phyloP scores from a whole-genome alignment of 2,888 invertebrate species.

The Argyra leucocephala region DNA sequence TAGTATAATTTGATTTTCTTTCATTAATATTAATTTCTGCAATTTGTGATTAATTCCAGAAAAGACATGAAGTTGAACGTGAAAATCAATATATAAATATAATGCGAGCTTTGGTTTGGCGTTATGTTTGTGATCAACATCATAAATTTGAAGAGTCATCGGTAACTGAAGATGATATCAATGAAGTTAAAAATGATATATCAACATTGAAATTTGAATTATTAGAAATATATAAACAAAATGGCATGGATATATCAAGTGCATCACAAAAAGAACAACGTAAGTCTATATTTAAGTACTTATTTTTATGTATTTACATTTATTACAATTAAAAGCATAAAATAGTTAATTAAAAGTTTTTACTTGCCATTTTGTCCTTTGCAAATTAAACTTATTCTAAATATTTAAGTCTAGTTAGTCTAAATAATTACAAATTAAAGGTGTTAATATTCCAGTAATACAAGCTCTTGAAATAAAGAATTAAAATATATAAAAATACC shows the following conservation, averaged over 20 bases:
- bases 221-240: conserved; percentile 76
- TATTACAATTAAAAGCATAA: not conserved
- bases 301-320: not conserved
- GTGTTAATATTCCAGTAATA: no score
- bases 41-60: no score
- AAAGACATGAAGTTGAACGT: conserved; percentile 52
- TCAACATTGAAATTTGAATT: conserved; percentile 86
- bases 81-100: conserved; percentile 68
- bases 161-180: conserved; percentile 88
- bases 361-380: no score
- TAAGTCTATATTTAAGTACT: conserved; percentile 37
- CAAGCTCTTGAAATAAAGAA: no score
- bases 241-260: conserved; percentile 74
- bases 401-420: no score
- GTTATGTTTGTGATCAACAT: conserved; percentile 83
- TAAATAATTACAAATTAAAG: no score
- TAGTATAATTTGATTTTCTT: no score
- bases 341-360: no score
- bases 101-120: conserved; percentile 83
- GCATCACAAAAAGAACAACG: conserved; percentile 66
- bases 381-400: no score
- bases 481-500: no score
- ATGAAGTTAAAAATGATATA: conserved; percentile 89
- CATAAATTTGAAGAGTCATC: conserved; percentile 70
- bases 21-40: no score